phyloP scores from a whole-genome alignment of 2,888 invertebrate genomes.

The Helicoverpa assulta region DNA sequence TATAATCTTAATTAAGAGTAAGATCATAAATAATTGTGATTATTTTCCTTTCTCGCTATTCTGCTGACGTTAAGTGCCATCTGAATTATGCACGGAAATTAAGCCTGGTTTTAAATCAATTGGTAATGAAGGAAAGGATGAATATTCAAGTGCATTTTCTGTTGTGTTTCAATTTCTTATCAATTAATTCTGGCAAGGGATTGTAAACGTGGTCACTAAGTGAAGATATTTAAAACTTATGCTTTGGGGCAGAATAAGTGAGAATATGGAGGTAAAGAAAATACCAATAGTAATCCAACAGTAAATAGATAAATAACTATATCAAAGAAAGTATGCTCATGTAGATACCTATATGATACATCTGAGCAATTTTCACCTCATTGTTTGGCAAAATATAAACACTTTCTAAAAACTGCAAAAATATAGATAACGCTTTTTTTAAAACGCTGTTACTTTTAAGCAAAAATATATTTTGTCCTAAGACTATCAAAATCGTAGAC shows the following conservation, averaged over 20 bases:
- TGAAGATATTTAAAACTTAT: not conserved
- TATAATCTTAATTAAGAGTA: conserved; percentile 46
- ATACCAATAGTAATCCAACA: too few relatives aligned
- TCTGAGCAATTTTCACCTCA: too few relatives aligned
- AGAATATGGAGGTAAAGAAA: too few relatives aligned
- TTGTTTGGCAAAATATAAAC: too few relatives aligned
- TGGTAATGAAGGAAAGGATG: conserved; percentile 39
- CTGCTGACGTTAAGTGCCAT: conserved; percentile 32
- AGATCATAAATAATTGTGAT: conserved; percentile 56
- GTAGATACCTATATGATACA: too few relatives aligned
- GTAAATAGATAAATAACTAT: too few relatives aligned
- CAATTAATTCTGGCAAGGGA: not conserved
- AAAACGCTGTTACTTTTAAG: too few relatives aligned
- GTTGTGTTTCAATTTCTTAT: conserved; percentile 9
- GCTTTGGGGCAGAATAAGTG: too few relatives aligned
- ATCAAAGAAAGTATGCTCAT: too few relatives aligned
- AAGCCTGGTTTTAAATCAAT: conserved; percentile 53
- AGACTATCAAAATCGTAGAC: conserved; percentile 26
- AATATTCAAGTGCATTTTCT: conserved; percentile 12
- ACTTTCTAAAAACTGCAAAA: too few relatives aligned
- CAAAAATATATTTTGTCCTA: conserved; percentile 10
- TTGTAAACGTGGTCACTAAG: not conserved
- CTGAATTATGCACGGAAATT: conserved; percentile 33
- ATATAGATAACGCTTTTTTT: too few relatives aligned
- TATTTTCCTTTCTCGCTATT: conserved; percentile 19